These are phyloP conservation scores for Beris chalybata DNA, from an alignment of 2,888 invertebrate genomes.

Conservation along the genomic window DNA sequence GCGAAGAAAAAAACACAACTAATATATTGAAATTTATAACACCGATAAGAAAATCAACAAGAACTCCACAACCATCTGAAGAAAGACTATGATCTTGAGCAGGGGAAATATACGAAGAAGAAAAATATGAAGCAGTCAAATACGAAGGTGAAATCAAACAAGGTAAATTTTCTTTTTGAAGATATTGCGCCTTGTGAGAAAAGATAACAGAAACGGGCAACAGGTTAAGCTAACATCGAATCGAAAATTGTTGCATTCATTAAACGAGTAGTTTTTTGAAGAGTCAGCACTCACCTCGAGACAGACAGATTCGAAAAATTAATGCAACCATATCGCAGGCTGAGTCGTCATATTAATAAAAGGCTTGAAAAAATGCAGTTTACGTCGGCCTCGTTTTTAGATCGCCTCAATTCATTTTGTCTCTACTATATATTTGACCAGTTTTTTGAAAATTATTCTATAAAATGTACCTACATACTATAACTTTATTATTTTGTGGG, in stretches of 20 bases:
- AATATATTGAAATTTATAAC: constrained; percentile 16
- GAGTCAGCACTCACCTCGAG: too few relatives aligned
- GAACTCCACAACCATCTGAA: constrained; percentile 4
- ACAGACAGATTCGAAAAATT: too few relatives aligned
- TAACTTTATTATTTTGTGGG: too few relatives aligned
- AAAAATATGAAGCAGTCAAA: constrained; percentile 19
- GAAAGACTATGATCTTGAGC: not conserved
- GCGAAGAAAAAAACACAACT: constrained; percentile 15
- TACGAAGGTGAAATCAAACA: constrained; percentile 10
- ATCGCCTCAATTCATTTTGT: too few relatives aligned
- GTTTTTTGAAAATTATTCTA: too few relatives aligned
- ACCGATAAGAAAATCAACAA: constrained; percentile 28
- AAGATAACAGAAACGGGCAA: constrained; percentile 37
- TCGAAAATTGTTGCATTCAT: constrained; percentile 25
- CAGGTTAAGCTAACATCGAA: constrained; percentile 34
- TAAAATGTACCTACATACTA: too few relatives aligned
- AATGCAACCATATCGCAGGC: too few relatives aligned
- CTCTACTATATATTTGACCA: too few relatives aligned
- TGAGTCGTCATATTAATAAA: too few relatives aligned
- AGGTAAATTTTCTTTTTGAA: constrained; percentile 33
- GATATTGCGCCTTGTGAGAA: constrained; percentile 38
- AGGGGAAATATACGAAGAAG: not conserved
- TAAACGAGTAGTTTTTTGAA: not conserved
- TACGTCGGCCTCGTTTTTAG: too few relatives aligned
- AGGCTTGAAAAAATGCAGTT: too few relatives aligned